Conservation (phyloP, 2,797 vertebrate genomes). For the Lacerta viridis region DNA sequence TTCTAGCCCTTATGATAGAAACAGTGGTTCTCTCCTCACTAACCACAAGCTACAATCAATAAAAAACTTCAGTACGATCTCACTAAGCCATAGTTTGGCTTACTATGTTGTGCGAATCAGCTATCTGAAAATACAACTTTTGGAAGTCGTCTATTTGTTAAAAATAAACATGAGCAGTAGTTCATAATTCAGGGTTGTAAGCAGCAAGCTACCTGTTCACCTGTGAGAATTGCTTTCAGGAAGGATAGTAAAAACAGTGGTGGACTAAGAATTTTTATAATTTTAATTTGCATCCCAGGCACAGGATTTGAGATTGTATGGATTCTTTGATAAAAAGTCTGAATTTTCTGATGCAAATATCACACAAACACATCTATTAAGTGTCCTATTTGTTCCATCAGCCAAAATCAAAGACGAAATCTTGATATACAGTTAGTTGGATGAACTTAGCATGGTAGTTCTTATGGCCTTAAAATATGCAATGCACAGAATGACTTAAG, state of each 20-base stretch:
- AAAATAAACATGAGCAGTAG: no score
- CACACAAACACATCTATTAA: neutral
- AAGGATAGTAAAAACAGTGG: neutral
- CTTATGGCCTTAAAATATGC: neutral
- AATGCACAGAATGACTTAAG: neutral
- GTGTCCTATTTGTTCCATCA: neutral
- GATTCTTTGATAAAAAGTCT: neutral
- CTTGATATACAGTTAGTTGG: neutral
- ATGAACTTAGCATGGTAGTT: neutral
- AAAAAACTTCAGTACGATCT: no score
- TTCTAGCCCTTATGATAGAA: neutral
- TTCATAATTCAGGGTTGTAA: neutral
- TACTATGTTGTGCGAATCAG: no score
- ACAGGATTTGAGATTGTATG: neutral
- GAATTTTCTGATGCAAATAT: neutral
- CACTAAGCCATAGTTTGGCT: no score
- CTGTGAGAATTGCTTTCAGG: neutral
- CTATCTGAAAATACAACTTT: neutral
- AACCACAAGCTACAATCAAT: no score
- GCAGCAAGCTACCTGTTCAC: neutral
- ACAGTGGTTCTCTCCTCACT: no score
- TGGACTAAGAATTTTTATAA: neutral
- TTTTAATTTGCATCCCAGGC: neutral
- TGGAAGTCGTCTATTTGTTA: neutral
- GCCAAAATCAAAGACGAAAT: neutral